phyloP scores from a whole-genome alignment of 2,888 invertebrate species.

The Cheilosia soror region DNA sequence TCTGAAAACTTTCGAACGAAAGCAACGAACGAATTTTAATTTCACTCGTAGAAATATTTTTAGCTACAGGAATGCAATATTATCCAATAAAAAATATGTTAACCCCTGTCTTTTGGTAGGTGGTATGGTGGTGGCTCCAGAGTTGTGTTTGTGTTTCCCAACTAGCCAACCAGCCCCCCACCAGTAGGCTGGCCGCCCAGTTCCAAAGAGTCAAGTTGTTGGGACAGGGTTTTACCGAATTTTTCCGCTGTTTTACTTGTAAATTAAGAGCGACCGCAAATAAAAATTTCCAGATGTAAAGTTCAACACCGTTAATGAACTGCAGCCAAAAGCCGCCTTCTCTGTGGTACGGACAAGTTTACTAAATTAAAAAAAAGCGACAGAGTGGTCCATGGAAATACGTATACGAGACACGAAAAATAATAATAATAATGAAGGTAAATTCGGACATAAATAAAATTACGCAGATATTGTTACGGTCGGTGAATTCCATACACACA shows the following conservation, averaged over 20 bases:
- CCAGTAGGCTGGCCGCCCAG: slow-evolving; percentile 15
- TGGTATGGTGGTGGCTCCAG: background rate
- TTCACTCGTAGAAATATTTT: slow-evolving; percentile 74
- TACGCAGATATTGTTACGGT: slow-evolving; percentile 79
- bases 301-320: slow-evolving; percentile 79
- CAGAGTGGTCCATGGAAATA: slow-evolving; percentile 15
- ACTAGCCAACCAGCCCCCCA: slow-evolving; percentile 15
- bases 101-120: slow-evolving; percentile 66
- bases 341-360: slow-evolving; percentile 74
- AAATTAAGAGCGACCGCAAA: slow-evolving; percentile 84
- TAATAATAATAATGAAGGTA: slow-evolving; percentile 77
- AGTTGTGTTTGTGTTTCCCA: slow-evolving; percentile 65
- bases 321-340: slow-evolving; percentile 76
- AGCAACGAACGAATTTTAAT: slow-evolving; percentile 73
- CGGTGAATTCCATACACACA: slow-evolving; percentile 61
- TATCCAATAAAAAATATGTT: slow-evolving; percentile 74
- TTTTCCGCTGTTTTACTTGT: slow-evolving; percentile 82
- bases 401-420: slow-evolving; percentile 60
- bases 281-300: slow-evolving; percentile 84
- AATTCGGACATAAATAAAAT: slow-evolving; percentile 83
- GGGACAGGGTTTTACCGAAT: slow-evolving; percentile 54
- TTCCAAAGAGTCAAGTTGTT: slow-evolving; percentile 52
- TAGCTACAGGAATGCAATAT: slow-evolving; percentile 74
- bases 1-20: slow-evolving; percentile 63
- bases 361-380: slow-evolving; percentile 58